phyloP scores from a whole-genome alignment of 2,797 vertebrate genomes.

The Amniataba percoides region DNA sequence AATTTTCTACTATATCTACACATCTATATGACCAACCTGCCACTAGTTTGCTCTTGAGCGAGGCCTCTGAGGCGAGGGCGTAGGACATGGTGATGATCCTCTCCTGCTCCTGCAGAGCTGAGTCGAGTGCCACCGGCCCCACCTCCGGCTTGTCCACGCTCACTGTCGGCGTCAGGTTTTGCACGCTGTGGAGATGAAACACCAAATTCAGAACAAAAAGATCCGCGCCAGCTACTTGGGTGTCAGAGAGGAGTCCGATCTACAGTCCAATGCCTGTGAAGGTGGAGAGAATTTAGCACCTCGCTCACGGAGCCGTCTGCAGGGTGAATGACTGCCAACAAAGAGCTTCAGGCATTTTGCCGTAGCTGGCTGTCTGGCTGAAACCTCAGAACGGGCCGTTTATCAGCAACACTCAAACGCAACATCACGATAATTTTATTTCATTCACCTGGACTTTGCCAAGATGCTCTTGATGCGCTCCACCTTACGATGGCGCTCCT shows the following conservation, averaged over 20 bases:
- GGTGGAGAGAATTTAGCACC: background rate
- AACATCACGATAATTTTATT: background rate
- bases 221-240: background rate
- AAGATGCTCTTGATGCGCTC: conserved; percentile 97
- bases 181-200: conserved; percentile 84
- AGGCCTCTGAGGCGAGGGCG: conserved; percentile 96
- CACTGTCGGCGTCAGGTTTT: conserved; percentile 87
- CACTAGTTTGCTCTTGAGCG: conserved; percentile 96
- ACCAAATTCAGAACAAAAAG: background rate
- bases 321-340: background rate
- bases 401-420: background rate
- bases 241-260: background rate
- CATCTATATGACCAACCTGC: conserved; percentile 87
- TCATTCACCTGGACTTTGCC: conserved; percentile 92
- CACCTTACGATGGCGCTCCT: conserved; percentile 93
- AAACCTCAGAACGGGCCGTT: background rate
- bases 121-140: conserved; percentile 86
- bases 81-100: conserved; percentile 98
- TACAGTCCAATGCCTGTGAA: background rate
- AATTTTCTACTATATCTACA: background rate
- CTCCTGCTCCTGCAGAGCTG: conserved; percentile 94
- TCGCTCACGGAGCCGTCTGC: background rate
- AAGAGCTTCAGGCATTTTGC: background rate
- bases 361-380: background rate
- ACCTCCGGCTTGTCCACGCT: conserved; percentile 86